Base-by-base conservation (phyloP, 1,140 invertebrate species). In the Kradibia gibbosae region DNA sequence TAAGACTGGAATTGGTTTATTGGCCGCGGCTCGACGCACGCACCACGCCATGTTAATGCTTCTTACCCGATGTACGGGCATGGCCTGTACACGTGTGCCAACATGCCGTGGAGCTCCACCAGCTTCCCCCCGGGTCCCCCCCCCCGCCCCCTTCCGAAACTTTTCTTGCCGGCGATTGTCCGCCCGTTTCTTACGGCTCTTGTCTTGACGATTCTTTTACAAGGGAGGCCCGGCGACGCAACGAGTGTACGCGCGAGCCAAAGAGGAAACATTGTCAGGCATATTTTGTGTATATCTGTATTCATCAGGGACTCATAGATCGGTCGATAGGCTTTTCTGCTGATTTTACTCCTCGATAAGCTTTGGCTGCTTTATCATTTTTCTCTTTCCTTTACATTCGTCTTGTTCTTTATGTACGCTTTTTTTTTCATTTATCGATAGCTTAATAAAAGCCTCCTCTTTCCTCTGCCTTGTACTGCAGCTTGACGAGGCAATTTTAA, bases 1-100 rank as follows among this genome's bases (percentile, higher is more conserved):
- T 87, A 88, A 90, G 88, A 89, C 84, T 81, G 83, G 83, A 87
- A 88, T 88, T 86, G 87, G 85, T 89, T 89, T 89, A 89, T 88
- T 86, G 85, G 86, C 80, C 81, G 78, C 65, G 22, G 67, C 34
- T 71, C 72, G 72, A 28, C 48, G 31, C 73, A 45, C 73, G 53
- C 48, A 65, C 73, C 39, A 42, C 62, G 73, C 62, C 74, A 71
- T 77, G 80, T 81, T 55, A 70, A 50, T 31, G n/a, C 71, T 65
- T 78, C 67, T 71, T 79, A 31, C 28, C 17, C 77, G 39, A 45
- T 55, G 50, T 53, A 48, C 67, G 22, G 15, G 50, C 57, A 42
- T 65, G 25, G 50, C 45, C 31, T 15, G 45, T 39, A 55, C 73
- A 45, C 45, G 36, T 60, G 73, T 45, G 45, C 8, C 48, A 7